Evolutionary conservation across 1,140 invertebrate genomes (phyloP).

Genomic region (Palaemon carinicauda): DNA sequence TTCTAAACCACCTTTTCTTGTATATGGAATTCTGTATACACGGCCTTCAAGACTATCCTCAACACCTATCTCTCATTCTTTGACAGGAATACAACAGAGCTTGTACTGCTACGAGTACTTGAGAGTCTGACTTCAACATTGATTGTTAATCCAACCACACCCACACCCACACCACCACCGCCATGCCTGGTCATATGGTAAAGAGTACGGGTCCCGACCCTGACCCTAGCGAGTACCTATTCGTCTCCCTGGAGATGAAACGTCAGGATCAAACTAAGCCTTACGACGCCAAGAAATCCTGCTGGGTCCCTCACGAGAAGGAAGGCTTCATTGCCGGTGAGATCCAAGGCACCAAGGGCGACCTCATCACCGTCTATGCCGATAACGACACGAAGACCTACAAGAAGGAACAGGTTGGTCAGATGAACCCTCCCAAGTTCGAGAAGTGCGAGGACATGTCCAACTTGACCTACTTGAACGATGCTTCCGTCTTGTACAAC

Average conservation of each 20-base stretch:
- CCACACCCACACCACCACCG: neutral
- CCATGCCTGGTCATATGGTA: constrained; percentile 45
- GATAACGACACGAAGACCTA: constrained; percentile 39
- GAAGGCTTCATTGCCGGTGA: constrained; percentile 40
- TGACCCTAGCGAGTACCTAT: constrained; percentile 43
- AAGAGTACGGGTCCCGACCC: constrained; percentile 47
- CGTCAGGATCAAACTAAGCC: constrained; percentile 39
- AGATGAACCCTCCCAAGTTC: constrained; percentile 45
- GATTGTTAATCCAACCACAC: neutral
- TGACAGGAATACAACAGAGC: neutral
- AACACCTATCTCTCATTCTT: neutral
- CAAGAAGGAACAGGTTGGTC: constrained; percentile 33
- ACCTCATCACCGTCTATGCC: constrained; percentile 24
- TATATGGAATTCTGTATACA: no score
- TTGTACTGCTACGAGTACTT: neutral
- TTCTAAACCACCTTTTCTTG: no score
- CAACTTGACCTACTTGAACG: constrained; percentile 98
- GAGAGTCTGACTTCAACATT: neutral
- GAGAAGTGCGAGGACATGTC: constrained; percentile 53
- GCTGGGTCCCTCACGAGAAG: constrained; percentile 51
- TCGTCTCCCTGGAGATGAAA: constrained; percentile 45
- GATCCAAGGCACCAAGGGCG: constrained; percentile 52
- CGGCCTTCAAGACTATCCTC: no score
- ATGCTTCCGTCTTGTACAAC: constrained; percentile 98
- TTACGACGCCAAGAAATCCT: constrained; percentile 47